Evolutionary conservation across 2,888 invertebrate species (phyloP).

Genomic region (Pandemis cinnamomeana): DNA sequence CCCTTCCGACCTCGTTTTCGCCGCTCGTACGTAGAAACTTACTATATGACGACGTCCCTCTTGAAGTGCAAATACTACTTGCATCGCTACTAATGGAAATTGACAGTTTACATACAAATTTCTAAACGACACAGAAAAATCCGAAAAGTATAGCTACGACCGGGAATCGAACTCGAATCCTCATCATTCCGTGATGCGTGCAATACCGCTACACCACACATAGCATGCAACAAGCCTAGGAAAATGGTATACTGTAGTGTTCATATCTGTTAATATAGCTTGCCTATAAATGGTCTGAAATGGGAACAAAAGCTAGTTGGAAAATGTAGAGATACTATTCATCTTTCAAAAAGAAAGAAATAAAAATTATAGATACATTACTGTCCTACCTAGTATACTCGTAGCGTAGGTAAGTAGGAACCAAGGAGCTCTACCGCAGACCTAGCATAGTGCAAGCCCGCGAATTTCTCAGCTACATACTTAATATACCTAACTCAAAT

Average conservation of each 20-base stretch:
- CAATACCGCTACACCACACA: no score
- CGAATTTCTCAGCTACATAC: no score
- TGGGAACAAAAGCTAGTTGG: background rate
- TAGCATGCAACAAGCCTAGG: background rate
- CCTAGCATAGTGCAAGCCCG: background rate
- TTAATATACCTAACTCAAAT: no score
- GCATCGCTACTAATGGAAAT: background rate
- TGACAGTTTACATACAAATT: background rate
- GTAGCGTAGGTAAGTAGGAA: background rate
- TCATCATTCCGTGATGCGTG: no score
- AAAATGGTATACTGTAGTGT: background rate
- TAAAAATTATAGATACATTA: no score
- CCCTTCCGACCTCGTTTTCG: slow-evolving; percentile 67
- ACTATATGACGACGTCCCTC: slow-evolving; percentile 51
- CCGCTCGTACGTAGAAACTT: slow-evolving; percentile 65
- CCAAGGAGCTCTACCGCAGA: background rate
- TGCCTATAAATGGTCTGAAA: background rate
- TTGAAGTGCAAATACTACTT: background rate
- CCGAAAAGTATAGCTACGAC: no score
- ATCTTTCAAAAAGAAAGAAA: background rate
- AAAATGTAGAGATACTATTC: background rate
- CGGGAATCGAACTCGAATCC: no score
- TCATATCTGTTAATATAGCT: background rate
- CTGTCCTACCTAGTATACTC: no score
- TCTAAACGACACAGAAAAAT: no score